Conservation (phyloP, 2,797 vertebrate genomes). For the Crocodylus rhombifer region DNA sequence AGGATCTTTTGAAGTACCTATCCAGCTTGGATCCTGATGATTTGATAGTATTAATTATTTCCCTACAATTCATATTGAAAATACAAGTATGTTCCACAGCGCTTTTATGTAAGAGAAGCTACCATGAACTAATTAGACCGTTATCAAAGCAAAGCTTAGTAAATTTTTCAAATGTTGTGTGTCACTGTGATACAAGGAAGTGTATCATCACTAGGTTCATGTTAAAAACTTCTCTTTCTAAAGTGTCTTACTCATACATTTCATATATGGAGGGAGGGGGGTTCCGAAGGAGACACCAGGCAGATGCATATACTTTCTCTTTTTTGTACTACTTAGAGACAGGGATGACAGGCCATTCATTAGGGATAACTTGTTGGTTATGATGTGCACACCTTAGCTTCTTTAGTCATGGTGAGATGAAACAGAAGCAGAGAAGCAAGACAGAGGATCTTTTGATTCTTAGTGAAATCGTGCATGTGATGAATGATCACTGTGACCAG, state of each 20-base stretch:
- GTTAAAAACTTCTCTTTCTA: neutral
- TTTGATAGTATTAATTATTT: neutral
- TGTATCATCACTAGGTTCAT: neutral
- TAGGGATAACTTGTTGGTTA: conserved; percentile 60
- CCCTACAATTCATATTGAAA: conserved; percentile 26
- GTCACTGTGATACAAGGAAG: neutral
- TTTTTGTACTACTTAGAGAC: conserved; percentile 72
- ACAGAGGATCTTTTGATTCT: conserved; percentile 68
- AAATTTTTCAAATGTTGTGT: neutral
- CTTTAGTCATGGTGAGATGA: conserved; percentile 84
- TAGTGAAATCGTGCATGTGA: conserved; percentile 71
- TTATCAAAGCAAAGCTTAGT: conserved; percentile 5
- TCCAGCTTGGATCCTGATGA: neutral
- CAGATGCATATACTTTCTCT: conserved; percentile 48
- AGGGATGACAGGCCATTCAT: conserved; percentile 73
- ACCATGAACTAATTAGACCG: neutral
- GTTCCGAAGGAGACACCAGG: conserved; percentile 72
- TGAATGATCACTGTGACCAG: conserved; percentile 74
- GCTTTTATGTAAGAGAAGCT: conserved; percentile 24
- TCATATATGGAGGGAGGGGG: conserved; percentile 15
- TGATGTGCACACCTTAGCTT: conserved; percentile 77
- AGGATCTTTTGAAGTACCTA: conserved; percentile 26
- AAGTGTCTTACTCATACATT: neutral
- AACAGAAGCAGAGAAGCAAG: conserved; percentile 74
- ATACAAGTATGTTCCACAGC: neutral